A percentile compares a stretch with the other conserved stretches of the same genome.
Conservation (phyloP, 2,888 invertebrate genomes). For the Drosophila barbarae region DNA sequence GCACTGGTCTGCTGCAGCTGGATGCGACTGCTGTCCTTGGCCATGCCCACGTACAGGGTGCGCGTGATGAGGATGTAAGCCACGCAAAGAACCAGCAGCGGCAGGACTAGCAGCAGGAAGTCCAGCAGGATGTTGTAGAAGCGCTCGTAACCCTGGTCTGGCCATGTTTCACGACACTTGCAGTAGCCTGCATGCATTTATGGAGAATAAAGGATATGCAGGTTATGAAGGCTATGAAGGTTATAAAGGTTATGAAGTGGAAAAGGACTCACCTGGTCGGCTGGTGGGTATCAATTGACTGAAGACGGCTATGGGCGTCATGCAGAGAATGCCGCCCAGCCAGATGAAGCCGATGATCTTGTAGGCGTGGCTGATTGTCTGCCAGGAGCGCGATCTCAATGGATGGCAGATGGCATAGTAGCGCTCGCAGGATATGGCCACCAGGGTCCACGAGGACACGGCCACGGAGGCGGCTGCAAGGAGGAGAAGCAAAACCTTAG, state of each 20-base stretch:
- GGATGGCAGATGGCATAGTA: constrained; percentile 90
- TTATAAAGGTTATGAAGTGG: not conserved
- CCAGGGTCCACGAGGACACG: constrained; percentile 88
- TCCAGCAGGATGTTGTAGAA: constrained; percentile 84
- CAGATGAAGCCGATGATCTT: constrained; percentile 85
- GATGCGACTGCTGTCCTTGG: constrained; percentile 66
- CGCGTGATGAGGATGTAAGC: constrained; percentile 83
- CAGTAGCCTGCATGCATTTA: constrained; percentile 80
- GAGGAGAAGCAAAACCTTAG: not conserved
- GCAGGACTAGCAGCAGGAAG: constrained; percentile 84
- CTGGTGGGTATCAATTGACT: constrained; percentile 83
- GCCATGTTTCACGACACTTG: constrained; percentile 84
- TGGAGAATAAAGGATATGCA: no score
- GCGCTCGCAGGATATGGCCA: constrained; percentile 88
- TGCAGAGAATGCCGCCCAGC: constrained; percentile 84
- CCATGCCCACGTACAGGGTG: constrained; percentile 78
- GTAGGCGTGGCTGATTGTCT: constrained; percentile 87
- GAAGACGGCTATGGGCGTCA: constrained; percentile 84
- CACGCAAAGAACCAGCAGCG: constrained; percentile 83
- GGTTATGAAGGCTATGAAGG: no score
- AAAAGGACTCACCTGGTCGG: constrained; percentile 67
- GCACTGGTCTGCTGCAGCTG: constrained; percentile 16
- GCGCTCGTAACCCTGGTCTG: constrained; percentile 82
- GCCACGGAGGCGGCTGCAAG: constrained; percentile 86
- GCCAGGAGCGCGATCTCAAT: constrained; percentile 86